Base-by-base conservation (phyloP, 2,888 invertebrate genomes). In the Hydrotaea diabolus region DNA sequence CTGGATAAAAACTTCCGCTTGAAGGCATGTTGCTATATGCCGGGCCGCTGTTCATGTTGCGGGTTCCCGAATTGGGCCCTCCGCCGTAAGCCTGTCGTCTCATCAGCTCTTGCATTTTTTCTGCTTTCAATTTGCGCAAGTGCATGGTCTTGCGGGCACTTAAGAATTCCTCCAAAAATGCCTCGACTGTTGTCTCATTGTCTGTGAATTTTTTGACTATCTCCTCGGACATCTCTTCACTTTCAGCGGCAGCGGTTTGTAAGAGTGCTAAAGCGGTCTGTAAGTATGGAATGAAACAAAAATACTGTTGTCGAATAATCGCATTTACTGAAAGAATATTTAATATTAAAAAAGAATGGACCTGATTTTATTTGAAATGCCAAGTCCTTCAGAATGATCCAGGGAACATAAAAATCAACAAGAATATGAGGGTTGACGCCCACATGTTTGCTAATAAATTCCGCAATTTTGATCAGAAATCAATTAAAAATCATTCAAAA, bases 161-260 rank as follows among this genome's bases (percentile, higher is more conserved):
- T 80, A 96, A 94, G 92, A 98, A 99, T 80, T 96, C 95, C 83
- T 97, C 96, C 4, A 98, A 93, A 91, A 98, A 99, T 83, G 95
- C 94, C 21, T 98, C 99, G 8, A 96, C 93, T 76, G 95, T 95
- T 1, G 93, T 92, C 90, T 95, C 95, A 49, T 87, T 92, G 15
- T 95, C 94, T 49, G 97, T 93, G 89, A 98, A 98, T 86, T 95
- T 94, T 89, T 97, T 96, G 0, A 97, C 96, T 62, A 96, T 91
- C 85, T 94, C 94, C 93, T 99, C 99, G 0, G 98, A 97, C 90
- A 97, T 95, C 90, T 99, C 98, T 92, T 99, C 99, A 77, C 96
- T 95, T 93, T 98, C 96, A 43, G 98, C 97, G 31, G 98, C 96
- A 13, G 98, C 96, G 11, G 98, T 96, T 93, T 98, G 97, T 15